A percentile compares a stretch with the other conserved stretches of the same genome.
phyloP scores from a whole-genome alignment of 2,888 invertebrate genomes.

The Parthenolecanium corni region DNA sequence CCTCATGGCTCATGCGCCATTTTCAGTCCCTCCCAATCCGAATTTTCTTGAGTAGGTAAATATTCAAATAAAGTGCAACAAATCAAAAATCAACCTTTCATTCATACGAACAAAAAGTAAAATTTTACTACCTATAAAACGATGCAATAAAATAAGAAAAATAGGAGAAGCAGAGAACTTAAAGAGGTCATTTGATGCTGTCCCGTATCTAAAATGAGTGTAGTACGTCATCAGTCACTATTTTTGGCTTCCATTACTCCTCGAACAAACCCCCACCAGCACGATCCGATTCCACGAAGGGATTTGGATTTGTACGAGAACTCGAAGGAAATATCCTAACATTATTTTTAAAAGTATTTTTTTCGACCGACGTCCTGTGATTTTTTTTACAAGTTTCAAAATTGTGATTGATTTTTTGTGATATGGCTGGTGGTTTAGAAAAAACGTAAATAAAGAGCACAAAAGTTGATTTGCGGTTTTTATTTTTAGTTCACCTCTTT shows the following conservation, averaged over 20 bases:
- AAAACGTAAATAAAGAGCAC: slow-evolving; percentile 12
- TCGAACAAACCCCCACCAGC: slow-evolving; percentile 15
- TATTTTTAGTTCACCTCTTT: slow-evolving; percentile 1
- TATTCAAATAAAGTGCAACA: too few species aligned
- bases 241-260: slow-evolving; percentile 25
- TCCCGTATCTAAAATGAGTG: slow-evolving; percentile 28
- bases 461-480: slow-evolving; percentile 1
- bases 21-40: too few species aligned
- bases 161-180: too few species aligned
- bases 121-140: too few species aligned
- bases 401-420: slow-evolving; percentile 1
- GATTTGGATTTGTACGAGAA: slow-evolving; percentile 17
- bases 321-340: neutral
- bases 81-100: too few species aligned
- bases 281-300: slow-evolving; percentile 24
- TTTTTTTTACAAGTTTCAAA: slow-evolving; percentile 4
- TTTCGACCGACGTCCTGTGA: slow-evolving; percentile 29
- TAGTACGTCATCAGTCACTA: slow-evolving; percentile 27
- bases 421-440: slow-evolving; percentile 21
- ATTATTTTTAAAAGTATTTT: slow-evolving; percentile 10
- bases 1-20: too few species aligned
- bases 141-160: too few species aligned
- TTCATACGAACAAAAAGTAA: too few species aligned
- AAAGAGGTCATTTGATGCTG: slow-evolving; percentile 29
- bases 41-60: too few species aligned